phyloP scores from a whole-genome alignment of 2,797 vertebrate species.

The Micropoecilia bifurca region DNA sequence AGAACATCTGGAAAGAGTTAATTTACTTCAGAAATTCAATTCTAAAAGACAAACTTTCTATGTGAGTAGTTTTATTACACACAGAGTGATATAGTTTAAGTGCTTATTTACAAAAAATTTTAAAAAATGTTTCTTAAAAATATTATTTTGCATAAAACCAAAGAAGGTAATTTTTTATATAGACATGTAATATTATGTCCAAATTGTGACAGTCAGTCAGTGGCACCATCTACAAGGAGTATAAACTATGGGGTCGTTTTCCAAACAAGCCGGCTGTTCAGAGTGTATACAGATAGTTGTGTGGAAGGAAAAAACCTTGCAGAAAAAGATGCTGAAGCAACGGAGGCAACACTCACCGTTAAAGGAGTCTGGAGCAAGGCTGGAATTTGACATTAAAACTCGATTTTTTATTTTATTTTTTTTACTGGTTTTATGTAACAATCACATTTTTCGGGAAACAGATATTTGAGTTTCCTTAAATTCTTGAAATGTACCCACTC shows the following conservation, averaged over 20 bases:
- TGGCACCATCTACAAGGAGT: not conserved
- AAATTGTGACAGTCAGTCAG: not conserved
- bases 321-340: not conserved
- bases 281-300: not conserved
- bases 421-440: not conserved
- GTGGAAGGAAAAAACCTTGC: not conserved
- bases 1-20: not conserved
- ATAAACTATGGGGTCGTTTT: not conserved
- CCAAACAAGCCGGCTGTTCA: not conserved
- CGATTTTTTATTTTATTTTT: no score
- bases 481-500: not conserved
- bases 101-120: not conserved
- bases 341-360: not conserved
- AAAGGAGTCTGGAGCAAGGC: not conserved
- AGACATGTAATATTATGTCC: not conserved
- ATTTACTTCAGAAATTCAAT: not conserved
- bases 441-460: not conserved
- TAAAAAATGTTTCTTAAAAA: not conserved
- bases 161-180: not conserved
- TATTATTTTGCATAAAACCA: not conserved
- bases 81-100: slow-evolving; percentile 1
- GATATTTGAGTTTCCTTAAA: not conserved
- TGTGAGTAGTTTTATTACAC: slow-evolving; percentile 8
- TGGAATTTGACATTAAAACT: not conserved
- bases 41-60: slow-evolving; percentile 1